phyloP scores from a whole-genome alignment of 2,888 invertebrate genomes.

The Brachyptera risi region DNA sequence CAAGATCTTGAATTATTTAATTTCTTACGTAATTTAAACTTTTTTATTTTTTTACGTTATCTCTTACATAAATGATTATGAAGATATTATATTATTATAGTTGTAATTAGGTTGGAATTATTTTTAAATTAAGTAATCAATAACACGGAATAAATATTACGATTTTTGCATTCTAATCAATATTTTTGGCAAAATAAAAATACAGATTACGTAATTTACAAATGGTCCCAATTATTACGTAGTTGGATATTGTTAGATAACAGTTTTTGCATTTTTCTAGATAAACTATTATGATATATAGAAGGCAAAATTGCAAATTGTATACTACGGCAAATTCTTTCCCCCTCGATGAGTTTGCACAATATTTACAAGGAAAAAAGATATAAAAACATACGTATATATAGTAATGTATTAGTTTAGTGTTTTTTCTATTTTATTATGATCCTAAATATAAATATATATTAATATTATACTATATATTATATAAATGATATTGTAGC shows the following conservation, averaged over 20 bases:
- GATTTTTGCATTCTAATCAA: background rate
- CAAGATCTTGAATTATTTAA: slow-evolving; percentile 33
- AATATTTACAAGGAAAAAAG: slow-evolving; percentile 32
- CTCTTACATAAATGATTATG: slow-evolving; percentile 29
- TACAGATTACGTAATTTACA: slow-evolving; percentile 26
- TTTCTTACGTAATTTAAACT: slow-evolving; percentile 32
- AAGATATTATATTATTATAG: slow-evolving; percentile 25
- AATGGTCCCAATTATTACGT: slow-evolving; percentile 26
- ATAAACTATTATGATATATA: slow-evolving; percentile 31
- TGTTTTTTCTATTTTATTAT: slow-evolving; percentile 41
- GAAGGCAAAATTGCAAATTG: slow-evolving; percentile 32
- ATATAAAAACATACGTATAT: slow-evolving; percentile 16
- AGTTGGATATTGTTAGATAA: slow-evolving; percentile 30
- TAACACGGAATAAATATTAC: slow-evolving; percentile 8
- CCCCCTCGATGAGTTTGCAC: slow-evolving; percentile 35
- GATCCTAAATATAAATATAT: slow-evolving; percentile 39
- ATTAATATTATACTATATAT: slow-evolving; percentile 37
- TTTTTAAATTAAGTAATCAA: slow-evolving; percentile 18
- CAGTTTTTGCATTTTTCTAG: slow-evolving; percentile 35
- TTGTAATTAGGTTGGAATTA: slow-evolving; percentile 15
- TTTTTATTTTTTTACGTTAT: slow-evolving; percentile 34
- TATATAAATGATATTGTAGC: slow-evolving; percentile 37
- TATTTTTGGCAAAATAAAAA: background rate
- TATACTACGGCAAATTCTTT: slow-evolving; percentile 36
- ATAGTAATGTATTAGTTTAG: slow-evolving; percentile 35